Evolutionary conservation across 1,140 invertebrate species (phyloP).

Genomic region (Trachymyrmex cornetzi): DNA sequence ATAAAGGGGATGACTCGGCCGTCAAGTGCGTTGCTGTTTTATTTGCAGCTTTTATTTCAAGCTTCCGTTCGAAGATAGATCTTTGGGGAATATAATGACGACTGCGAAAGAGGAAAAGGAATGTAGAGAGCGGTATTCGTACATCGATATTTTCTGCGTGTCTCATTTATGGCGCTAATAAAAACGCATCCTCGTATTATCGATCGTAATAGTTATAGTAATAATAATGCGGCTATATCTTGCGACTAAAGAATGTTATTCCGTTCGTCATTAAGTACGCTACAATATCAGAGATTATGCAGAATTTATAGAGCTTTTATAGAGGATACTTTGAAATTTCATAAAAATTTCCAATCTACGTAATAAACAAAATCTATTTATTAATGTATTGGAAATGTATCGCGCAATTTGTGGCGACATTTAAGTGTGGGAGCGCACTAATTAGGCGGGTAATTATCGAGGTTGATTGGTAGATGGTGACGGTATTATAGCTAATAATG

Average conservation of each 20-base stretch:
- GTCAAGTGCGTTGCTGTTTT: constrained; percentile 53
- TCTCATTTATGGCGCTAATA: constrained; percentile 3
- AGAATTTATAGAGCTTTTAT: constrained; percentile 3
- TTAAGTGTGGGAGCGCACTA: constrained; percentile 56
- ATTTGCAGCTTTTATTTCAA: constrained; percentile 53
- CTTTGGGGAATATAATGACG: constrained; percentile 30
- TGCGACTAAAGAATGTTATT: background rate
- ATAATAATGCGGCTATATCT: background rate
- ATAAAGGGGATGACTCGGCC: constrained; percentile 52
- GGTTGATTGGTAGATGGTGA: constrained; percentile 68
- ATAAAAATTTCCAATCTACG: background rate
- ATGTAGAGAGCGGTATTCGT: background rate
- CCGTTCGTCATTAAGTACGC: background rate
- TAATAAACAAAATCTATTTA: constrained; percentile 22
- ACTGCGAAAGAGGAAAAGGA: background rate
- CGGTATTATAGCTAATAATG: constrained; percentile 57
- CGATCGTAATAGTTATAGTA: background rate
- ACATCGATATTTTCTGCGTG: constrained; percentile 3
- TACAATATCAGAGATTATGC: background rate
- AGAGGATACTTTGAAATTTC: background rate
- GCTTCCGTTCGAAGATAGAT: constrained; percentile 28
- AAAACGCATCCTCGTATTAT: background rate
- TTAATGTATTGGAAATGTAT: constrained; percentile 10
- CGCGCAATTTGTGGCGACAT: constrained; percentile 46
- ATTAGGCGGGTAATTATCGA: constrained; percentile 73